Conservation (phyloP, 2,888 invertebrate genomes). For the Coleophora flavipennella region DNA sequence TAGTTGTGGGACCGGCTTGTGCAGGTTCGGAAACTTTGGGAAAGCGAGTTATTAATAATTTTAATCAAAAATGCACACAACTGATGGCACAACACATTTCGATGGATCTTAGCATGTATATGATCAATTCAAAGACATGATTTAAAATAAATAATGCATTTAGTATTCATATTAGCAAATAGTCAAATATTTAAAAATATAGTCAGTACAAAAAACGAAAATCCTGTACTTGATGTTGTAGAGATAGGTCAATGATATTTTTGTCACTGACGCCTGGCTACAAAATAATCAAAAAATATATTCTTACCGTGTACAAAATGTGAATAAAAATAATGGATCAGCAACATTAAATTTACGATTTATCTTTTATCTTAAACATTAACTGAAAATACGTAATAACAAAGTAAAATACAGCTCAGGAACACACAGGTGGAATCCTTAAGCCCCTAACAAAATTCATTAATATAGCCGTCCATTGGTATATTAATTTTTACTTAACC, state of each 20-base stretch:
- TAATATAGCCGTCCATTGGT: constrained; percentile 54
- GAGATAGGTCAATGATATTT: constrained; percentile 29
- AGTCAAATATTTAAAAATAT: constrained; percentile 10
- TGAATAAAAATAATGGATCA: constrained; percentile 54
- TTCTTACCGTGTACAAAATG: constrained; percentile 53
- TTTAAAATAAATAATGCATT: not conserved
- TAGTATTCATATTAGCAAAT: not conserved
- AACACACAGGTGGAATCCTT: constrained; percentile 54
- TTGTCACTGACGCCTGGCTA: constrained; percentile 43
- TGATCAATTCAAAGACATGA: too few relatives aligned
- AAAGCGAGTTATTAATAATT: not conserved
- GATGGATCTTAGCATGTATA: constrained; percentile 9
- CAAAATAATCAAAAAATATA: constrained; percentile 44
- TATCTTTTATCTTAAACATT: constrained; percentile 38
- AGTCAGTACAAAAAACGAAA: constrained; percentile 28
- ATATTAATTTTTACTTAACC: constrained; percentile 61
- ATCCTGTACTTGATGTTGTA: constrained; percentile 35
- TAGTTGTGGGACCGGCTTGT: too few relatives aligned
- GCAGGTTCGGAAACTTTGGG: too few relatives aligned
- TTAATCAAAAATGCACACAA: constrained; percentile 12
- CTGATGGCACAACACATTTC: constrained; percentile 32
- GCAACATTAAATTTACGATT: constrained; percentile 48
- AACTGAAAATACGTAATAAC: constrained; percentile 38
- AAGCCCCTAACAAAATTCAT: constrained; percentile 55
- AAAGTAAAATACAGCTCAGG: constrained; percentile 45